phyloP scores from a whole-genome alignment of 2,888 invertebrate genomes.

The Erebia palarica region DNA sequence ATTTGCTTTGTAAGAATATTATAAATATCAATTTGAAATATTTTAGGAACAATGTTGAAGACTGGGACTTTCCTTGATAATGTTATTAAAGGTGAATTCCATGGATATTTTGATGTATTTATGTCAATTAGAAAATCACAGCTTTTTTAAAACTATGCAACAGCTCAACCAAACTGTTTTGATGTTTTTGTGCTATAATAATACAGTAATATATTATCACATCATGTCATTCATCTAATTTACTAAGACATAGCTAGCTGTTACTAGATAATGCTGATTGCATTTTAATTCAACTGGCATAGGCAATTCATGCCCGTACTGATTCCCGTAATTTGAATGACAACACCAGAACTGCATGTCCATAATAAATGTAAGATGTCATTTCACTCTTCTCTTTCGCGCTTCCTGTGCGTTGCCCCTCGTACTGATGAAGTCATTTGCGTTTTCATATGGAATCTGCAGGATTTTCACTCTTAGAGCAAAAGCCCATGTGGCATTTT shows the following conservation, averaged over 20 bases:
- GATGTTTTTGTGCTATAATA: constrained; percentile 22
- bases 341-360: too few relatives aligned
- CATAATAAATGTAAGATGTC: too few relatives aligned
- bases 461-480: not conserved
- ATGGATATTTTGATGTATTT: not conserved
- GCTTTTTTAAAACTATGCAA: constrained; percentile 9
- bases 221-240: constrained; percentile 16
- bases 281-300: not conserved
- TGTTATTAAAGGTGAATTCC: constrained; percentile 37
- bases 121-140: constrained; percentile 6
- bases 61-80: constrained; percentile 37
- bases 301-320: not conserved
- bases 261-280: not conserved
- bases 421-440: too few relatives aligned
- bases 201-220: constrained; percentile 10
- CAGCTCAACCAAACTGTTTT: not conserved
- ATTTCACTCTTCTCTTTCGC: too few relatives aligned
- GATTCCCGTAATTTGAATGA: too few relatives aligned
- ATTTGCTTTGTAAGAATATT: not conserved
- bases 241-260: constrained; percentile 23
- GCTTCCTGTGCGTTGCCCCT: too few relatives aligned
- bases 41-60: constrained; percentile 40
- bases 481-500: not conserved
- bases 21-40: constrained; percentile 1
- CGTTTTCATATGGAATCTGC: not conserved